Evolutionary conservation across 2,797 vertebrate genomes (phyloP).

Genomic region (Pristis pectinata): DNA sequence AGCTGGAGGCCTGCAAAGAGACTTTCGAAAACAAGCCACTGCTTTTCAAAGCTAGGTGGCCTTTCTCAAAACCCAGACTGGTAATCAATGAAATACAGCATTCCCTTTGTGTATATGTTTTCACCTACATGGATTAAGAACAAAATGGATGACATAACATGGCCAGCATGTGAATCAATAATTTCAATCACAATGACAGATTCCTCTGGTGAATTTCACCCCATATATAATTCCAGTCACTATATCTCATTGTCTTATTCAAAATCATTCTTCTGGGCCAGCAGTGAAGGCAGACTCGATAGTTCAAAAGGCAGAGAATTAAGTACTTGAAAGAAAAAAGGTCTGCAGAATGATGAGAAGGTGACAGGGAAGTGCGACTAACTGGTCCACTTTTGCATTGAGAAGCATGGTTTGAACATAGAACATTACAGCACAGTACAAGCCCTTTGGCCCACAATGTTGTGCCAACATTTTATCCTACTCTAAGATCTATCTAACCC

Average conservation of each 20-base stretch:
- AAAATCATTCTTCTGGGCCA: background rate
- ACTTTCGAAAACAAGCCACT: background rate
- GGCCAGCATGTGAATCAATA: background rate
- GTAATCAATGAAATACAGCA: background rate
- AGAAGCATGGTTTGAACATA: background rate
- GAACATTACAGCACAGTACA: no score
- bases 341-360: background rate
- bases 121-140: background rate
- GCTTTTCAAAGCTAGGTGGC: background rate
- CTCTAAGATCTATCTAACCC: no score
- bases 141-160: background rate
- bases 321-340: background rate
- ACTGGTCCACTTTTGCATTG: background rate
- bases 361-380: background rate
- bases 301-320: background rate
- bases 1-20: background rate
- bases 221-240: background rate
- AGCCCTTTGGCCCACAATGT: no score
- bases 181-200: background rate
- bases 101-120: background rate
- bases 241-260: background rate
- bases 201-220: background rate
- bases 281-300: no score
- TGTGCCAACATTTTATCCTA: no score
- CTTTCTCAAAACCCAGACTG: background rate